Evolutionary conservation across 1,140 invertebrate genomes (phyloP), one percentile per base, ranked within the genome.

Genomic region (Drosophila asahinai): DNA sequence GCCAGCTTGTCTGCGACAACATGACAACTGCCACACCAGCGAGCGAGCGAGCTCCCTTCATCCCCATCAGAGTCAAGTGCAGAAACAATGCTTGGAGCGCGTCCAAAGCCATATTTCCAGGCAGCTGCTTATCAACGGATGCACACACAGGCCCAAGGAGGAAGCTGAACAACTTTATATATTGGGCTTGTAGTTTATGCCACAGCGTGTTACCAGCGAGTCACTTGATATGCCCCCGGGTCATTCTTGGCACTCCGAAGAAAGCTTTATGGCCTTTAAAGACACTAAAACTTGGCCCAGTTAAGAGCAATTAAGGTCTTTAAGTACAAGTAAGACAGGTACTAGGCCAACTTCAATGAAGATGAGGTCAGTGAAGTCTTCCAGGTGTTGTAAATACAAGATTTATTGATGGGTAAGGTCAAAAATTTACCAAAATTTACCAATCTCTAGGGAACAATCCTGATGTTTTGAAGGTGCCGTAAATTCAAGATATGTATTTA

Each of bases 111-210:
- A 36, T 33, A 33, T 36, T 36, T 36, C 33, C 33, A 74, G 19
- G n/a, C 66, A 71, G 40, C 68, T 58, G 66, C 70, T 60, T 71
- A 73, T 71, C 67, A 71, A n/a, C 49, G 49, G 64, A 47, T 54
- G 67, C 40, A 27, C 67, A 70, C 30, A 40, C 22, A 25, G 22
- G 62, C 12, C 38, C 59, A 25, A 51, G 43, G 61, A 45, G 8
- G 30, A 30, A 52, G 40, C 38, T 33, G 17, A 70, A 70, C 66
- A 67, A 54, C 66, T 70, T 70, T 70, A 70, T 33, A 33, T 70
- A 33, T 70, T 70, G 67, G 67, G 49, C 64, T 40, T 71, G 67
- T 71, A 68, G 67, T 71, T 71, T 71, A 30, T 71, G 67, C 63
- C 67, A 38, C 48, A 71, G 67, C 64, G 40, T 67, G 49, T 54